A percentile compares a stretch with the other conserved stretches of the same genome.
These are phyloP conservation scores for Prinia subflava DNA, from an alignment of 2,113 vertebrate species.

Conservation along the genomic window DNA sequence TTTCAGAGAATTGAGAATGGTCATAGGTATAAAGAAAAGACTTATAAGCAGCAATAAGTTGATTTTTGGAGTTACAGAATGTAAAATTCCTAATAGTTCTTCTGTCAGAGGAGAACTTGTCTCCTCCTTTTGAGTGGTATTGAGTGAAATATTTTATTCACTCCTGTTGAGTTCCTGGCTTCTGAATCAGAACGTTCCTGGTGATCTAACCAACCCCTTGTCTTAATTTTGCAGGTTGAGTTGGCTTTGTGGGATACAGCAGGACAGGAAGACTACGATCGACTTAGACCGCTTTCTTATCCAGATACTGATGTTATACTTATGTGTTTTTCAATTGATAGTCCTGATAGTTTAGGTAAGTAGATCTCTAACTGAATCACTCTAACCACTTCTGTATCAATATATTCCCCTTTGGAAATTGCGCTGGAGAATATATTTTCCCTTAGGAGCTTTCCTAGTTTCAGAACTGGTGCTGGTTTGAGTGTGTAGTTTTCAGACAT, in stretches of 20 bases:
- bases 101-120: not conserved
- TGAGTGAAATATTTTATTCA: not conserved
- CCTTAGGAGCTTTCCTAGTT: not conserved
- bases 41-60: not conserved
- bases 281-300: constrained; percentile 95
- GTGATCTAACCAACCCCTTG: not conserved
- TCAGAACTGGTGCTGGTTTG: not conserved
- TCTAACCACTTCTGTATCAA: not conserved
- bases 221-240: constrained; percentile 82
- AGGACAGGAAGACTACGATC: constrained; percentile 97
- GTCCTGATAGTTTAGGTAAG: constrained; percentile 98
- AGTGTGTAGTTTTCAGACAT: not conserved
- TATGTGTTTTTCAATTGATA: constrained; percentile 99
- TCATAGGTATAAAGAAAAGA: not conserved
- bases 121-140: not conserved
- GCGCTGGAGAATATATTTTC: not conserved
- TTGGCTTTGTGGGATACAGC: constrained; percentile 98
- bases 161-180: not conserved
- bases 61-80: not conserved
- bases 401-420: not conserved
- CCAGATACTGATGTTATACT: constrained; percentile 98
- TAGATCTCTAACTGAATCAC: not conserved
- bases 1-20: not conserved
- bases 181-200: not conserved
- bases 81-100: not conserved